These are phyloP conservation scores for Spea hammondii DNA, from an alignment of 2,797 vertebrate genomes.

Conservation along the genomic window DNA sequence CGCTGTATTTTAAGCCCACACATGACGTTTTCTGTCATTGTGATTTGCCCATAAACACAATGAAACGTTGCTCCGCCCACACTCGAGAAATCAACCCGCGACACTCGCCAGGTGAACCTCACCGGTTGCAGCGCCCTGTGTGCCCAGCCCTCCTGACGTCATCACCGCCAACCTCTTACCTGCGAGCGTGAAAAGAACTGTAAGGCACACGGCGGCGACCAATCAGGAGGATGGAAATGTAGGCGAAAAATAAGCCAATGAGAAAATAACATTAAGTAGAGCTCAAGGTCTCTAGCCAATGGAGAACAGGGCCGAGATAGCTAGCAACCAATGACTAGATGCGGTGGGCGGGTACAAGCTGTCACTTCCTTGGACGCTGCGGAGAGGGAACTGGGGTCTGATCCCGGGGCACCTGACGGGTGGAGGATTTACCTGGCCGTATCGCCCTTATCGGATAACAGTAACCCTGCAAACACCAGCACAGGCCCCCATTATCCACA, in stretches of 20 bases:
- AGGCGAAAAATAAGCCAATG: constrained; percentile 5
- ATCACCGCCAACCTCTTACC: constrained; percentile 22
- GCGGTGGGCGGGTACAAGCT: constrained; percentile 47
- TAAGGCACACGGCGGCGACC: neutral
- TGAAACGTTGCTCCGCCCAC: neutral
- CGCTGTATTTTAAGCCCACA: neutral
- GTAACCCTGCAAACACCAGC: neutral
- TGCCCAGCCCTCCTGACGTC: constrained; percentile 19
- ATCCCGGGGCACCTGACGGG: constrained; percentile 47
- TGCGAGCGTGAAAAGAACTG: constrained; percentile 23
- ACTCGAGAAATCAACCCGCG: neutral
- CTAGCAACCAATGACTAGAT: constrained; percentile 40
- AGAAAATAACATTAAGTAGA: neutral
- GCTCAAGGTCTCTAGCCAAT: constrained; percentile 1
- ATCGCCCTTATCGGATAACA: neutral
- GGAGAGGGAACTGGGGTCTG: constrained; percentile 47
- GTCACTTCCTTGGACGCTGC: constrained; percentile 53
- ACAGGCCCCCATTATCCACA: neutral
- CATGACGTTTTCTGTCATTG: neutral
- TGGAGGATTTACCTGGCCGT: neutral
- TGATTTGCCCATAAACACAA: neutral
- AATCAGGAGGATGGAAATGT: neutral
- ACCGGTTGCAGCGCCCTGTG: neutral
- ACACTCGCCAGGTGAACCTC: neutral
- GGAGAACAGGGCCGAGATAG: neutral